phyloP scores from a whole-genome alignment of 2,113 vertebrate species.

The Lepus americanus region DNA sequence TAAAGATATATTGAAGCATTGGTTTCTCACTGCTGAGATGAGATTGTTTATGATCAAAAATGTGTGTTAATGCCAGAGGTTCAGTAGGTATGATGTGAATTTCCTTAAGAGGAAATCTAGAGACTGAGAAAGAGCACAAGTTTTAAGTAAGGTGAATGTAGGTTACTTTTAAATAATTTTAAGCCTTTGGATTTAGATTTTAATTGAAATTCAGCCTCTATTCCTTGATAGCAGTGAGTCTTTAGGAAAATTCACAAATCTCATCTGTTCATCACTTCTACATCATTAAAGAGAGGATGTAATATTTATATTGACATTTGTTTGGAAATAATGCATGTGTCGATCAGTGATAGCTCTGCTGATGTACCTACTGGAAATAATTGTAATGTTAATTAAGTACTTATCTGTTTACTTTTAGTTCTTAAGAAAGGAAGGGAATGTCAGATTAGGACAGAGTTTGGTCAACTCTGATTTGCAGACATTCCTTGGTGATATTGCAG shows the following conservation, averaged over 20 bases:
- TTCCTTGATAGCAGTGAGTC: not conserved
- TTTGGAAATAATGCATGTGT: not conserved
- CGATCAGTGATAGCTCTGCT: not conserved
- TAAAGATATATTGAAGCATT: not conserved
- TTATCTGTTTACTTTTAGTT: not conserved
- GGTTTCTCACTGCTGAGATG: slow-evolving; percentile 15
- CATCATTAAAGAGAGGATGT: not conserved
- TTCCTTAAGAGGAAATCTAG: not conserved
- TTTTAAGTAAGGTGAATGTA: not conserved
- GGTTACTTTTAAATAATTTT: not conserved
- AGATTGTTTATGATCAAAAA: not conserved
- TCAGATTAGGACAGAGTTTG: not conserved
- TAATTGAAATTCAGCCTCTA: not conserved
- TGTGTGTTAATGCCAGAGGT: not conserved
- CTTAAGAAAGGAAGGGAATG: not conserved
- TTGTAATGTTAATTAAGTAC: not conserved
- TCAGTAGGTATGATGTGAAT: not conserved
- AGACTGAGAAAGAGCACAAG: not conserved
- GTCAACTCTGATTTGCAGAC: not conserved
- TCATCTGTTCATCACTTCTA: slow-evolving; percentile 21
- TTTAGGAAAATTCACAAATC: not conserved
- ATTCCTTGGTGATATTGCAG: too few relatives aligned
- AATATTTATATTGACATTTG: slow-evolving; percentile 35
- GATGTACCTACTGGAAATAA: not conserved
- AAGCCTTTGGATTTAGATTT: not conserved